phyloP scores from a whole-genome alignment of 1,140 invertebrate genomes.

The Brachionus calyciflorus region DNA sequence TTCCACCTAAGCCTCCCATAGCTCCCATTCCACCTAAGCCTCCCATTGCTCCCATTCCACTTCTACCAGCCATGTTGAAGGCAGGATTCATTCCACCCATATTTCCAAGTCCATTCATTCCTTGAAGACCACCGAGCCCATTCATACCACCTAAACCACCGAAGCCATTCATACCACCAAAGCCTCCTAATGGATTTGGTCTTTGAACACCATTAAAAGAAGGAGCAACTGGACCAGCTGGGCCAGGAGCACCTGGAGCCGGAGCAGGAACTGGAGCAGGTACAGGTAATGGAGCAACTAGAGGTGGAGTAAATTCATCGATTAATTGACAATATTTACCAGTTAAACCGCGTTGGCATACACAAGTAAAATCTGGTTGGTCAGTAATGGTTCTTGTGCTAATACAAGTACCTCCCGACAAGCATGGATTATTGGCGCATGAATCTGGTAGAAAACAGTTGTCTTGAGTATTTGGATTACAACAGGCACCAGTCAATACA shows the following conservation, averaged over 20 bases:
- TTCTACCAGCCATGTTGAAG: neutral
- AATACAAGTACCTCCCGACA: conserved; percentile 41
- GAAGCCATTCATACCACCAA: conserved; percentile 49
- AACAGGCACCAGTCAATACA: conserved; percentile 40
- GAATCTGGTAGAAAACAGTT: conserved; percentile 44
- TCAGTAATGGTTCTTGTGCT: conserved; percentile 5
- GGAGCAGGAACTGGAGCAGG: neutral
- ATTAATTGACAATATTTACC: conserved; percentile 46
- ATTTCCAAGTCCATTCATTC: neutral
- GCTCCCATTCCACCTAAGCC: neutral
- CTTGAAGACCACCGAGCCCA: neutral
- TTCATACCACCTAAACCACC: neutral
- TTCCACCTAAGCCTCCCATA: neutral
- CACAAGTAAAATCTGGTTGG: conserved; percentile 32
- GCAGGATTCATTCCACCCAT: neutral
- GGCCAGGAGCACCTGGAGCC: neutral
- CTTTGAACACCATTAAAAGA: neutral
- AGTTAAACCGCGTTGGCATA: conserved; percentile 38
- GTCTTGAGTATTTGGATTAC: neutral
- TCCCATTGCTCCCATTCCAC: neutral
- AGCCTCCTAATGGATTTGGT: neutral
- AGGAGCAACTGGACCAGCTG: neutral
- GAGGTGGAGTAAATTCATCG: conserved; percentile 37
- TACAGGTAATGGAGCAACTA: conserved; percentile 14
- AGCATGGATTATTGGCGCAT: conserved; percentile 39